Percentiles rank a stretch among this genome's conserved stretches.
phyloP scores from a whole-genome alignment of 2,113 vertebrate species.

The Chaetorhynchus papuensis region DNA sequence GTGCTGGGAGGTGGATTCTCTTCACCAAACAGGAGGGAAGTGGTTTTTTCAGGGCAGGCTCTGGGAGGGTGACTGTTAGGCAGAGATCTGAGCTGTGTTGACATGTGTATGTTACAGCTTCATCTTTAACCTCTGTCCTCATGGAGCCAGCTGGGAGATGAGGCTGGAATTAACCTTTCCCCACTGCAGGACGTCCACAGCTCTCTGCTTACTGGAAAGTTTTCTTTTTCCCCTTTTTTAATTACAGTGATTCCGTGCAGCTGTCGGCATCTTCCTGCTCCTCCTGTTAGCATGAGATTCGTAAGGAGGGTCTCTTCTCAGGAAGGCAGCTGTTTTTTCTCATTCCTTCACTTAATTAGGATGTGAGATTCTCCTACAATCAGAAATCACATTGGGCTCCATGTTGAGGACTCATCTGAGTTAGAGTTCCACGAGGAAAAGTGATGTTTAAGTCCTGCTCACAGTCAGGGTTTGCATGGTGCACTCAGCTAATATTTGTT shows the following conservation, averaged over 20 bases:
- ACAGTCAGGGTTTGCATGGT: not conserved
- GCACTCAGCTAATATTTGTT: not conserved
- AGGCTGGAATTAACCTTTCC: conserved; percentile 24
- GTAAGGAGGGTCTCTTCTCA: conserved; percentile 1
- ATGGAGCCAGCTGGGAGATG: not conserved
- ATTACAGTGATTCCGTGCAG: conserved; percentile 64
- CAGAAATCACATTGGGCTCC: not conserved
- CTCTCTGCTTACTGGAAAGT: not conserved
- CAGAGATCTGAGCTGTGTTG: not conserved
- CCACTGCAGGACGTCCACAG: not conserved
- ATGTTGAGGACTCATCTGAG: not conserved
- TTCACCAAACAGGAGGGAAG: not conserved
- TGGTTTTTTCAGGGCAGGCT: not conserved
- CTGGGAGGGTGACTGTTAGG: not conserved
- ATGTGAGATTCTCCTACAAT: not conserved
- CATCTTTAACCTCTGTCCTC: conserved; percentile 32
- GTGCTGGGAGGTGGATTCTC: not conserved
- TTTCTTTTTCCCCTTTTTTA: conserved; percentile 43
- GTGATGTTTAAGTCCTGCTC: not conserved
- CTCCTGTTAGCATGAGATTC: not conserved
- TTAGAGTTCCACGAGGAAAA: not conserved
- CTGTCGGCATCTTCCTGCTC: conserved; percentile 35
- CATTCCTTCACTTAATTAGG: conserved; percentile 14
- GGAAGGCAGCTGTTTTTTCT: conserved; percentile 53
- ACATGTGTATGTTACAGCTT: not conserved